Percentiles rank a stretch among this genome's conserved stretches.
Evolutionary conservation across 30 jellyfish, hydroid and myxozoan species (phyloP).

Genomic region (Cassiopea xamachana): DNA sequence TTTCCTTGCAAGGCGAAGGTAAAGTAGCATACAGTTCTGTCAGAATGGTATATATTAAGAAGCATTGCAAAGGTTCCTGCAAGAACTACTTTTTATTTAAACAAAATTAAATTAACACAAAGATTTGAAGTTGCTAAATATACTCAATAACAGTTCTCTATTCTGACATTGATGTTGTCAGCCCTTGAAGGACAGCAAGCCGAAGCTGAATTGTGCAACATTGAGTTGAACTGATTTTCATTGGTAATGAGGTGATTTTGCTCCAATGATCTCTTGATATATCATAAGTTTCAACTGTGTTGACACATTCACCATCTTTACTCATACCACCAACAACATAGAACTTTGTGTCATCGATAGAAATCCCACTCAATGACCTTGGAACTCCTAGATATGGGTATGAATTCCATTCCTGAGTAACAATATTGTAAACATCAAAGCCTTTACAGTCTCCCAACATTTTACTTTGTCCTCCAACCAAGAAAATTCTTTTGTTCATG

Average conservation of each 20-base stretch:
- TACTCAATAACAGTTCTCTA: background rate
- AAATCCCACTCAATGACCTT: slow-evolving; percentile 91
- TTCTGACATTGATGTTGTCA: slow-evolving; percentile 85
- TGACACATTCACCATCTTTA: slow-evolving; percentile 87
- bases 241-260: slow-evolving; percentile 86
- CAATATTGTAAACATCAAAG: slow-evolving; percentile 79
- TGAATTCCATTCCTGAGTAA: slow-evolving; percentile 83
- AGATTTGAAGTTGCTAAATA: background rate
- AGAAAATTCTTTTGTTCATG: slow-evolving; percentile 73
- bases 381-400: slow-evolving; percentile 87
- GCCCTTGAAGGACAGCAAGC: slow-evolving; percentile 91
- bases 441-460: slow-evolving; percentile 85
- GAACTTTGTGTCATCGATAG: slow-evolving; percentile 76
- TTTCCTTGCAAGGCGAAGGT: no score
- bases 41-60: no score
- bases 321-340: slow-evolving; percentile 93
- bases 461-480: slow-evolving; percentile 97
- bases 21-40: no score
- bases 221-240: slow-evolving; percentile 79
- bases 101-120: no score
- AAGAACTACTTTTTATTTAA: no score
- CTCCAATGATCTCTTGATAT: slow-evolving; percentile 88
- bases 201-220: slow-evolving; percentile 88
- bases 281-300: slow-evolving; percentile 90
- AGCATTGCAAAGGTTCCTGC: no score